phyloP scores from a whole-genome alignment of 2,113 vertebrate species.

The Serinus canaria region DNA sequence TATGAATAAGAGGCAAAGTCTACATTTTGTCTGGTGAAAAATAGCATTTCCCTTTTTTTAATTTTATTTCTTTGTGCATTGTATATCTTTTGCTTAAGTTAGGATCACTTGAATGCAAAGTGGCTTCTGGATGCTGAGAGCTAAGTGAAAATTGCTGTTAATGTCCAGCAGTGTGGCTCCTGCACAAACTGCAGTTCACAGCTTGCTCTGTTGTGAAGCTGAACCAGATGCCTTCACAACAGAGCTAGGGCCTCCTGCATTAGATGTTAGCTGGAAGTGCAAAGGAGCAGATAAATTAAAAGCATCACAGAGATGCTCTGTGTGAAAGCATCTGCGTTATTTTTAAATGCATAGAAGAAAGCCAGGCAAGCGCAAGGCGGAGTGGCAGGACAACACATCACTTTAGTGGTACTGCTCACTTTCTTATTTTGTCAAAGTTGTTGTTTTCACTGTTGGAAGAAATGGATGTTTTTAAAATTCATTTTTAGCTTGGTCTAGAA shows the following conservation, averaged over 20 bases:
- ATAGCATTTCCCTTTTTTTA: not conserved
- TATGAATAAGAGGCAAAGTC: not conserved
- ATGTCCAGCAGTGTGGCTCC: not conserved
- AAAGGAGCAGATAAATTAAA: not conserved
- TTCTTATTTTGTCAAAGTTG: not conserved
- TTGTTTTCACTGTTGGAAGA: not conserved
- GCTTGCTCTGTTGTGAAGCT: not conserved
- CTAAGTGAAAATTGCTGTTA: not conserved
- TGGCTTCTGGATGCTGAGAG: not conserved
- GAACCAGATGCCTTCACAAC: not conserved
- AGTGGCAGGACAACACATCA: not conserved
- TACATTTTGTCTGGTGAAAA: not conserved
- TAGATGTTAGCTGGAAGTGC: not conserved
- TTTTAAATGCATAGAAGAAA: not conserved
- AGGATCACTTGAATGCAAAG: not conserved
- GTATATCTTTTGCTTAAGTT: not conserved
- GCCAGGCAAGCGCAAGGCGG: not conserved
- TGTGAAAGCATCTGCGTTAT: not conserved
- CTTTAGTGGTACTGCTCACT: not conserved
- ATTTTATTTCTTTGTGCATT: not conserved
- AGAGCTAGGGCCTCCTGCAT: not conserved
- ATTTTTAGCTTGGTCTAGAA: not conserved
- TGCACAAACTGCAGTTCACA: not conserved
- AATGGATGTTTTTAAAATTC: not conserved
- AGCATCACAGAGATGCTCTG: not conserved